Percentiles rank a stretch among this genome's conserved stretches.
Evolutionary conservation across 2,888 invertebrate genomes (phyloP).

Genomic region (Phyllotreta striolata): DNA sequence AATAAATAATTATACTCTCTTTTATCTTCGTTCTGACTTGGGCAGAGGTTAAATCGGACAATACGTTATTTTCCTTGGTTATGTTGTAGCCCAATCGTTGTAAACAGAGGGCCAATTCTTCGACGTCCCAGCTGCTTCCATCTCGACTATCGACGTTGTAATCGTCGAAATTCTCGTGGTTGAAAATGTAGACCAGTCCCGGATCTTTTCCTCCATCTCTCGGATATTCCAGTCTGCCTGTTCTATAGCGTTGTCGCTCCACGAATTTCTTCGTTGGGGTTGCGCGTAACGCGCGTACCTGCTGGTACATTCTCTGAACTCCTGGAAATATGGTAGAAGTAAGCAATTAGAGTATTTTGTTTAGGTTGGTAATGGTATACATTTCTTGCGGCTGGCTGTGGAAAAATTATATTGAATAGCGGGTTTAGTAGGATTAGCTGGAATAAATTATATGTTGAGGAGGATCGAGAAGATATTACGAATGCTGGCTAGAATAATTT

Average conservation of each 20-base stretch:
- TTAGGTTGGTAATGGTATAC: no score
- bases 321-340: neutral
- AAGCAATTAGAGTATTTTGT: neutral
- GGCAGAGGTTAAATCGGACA: conserved; percentile 44
- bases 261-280: conserved; percentile 14
- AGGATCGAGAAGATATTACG: no score
- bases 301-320: no score
- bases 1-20: conserved; percentile 40
- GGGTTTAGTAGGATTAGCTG: no score
- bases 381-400: no score
- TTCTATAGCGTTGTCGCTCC: conserved; percentile 29
- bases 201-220: conserved; percentile 50
- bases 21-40: conserved; percentile 46
- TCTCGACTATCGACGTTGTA: conserved; percentile 30
- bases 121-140: conserved; percentile 53
- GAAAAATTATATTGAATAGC: no score
- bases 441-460: no score
- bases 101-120: conserved; percentile 51
- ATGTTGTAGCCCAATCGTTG: conserved; percentile 55
- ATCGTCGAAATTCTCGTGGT: conserved; percentile 47
- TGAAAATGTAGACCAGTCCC: conserved; percentile 53
- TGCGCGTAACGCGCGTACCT: neutral
- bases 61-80: conserved; percentile 44
- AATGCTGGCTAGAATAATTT: no score
- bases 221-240: conserved; percentile 48